Evolutionary conservation across 2,113 vertebrate species (phyloP), one percentile per base, ranked within the genome.

Genomic region (Rhinogobius similis): DNA sequence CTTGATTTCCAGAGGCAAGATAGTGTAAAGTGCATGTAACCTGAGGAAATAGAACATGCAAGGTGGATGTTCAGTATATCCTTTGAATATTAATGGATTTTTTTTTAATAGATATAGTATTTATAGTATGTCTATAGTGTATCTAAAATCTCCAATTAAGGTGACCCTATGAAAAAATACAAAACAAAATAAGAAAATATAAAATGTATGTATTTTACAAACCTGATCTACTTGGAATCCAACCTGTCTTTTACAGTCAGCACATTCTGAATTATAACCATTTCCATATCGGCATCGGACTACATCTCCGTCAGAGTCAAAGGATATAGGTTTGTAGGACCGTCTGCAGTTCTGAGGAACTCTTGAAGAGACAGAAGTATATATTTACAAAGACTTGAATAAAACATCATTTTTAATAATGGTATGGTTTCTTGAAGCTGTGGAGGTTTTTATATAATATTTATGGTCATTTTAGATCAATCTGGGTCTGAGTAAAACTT

Each of bases 331-430:
- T 10, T 75, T 84, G 72, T 90, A 88, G 43, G 85, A 65, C 5
- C 87, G 83, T 0, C 78, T 85, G 75, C 92, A 93, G 83, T 93
- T 93, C 55, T 81, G 62, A 62, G 91, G 91, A 62, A 92, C 77
- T 70, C 93, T 89, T 79, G 2, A 73, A 48, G 2, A 38, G 16
- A 75, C 7, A 75, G 6, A 3, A 50, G 1, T 21, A 10, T 50
- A 20, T 50, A 50, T 7, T 50, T 50, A 21, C 46, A n/a, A 50
- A n/a, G 2, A n/a, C n/a, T 50, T 21, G 10, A 50, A n/a, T n/a
- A n/a, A n/a, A 50, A 21, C 39, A 46, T 44, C 43, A 20, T 7
- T 46, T 44, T 41, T 11, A n/a, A n/a, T n/a, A n/a, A 41, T 41
- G 1, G 16, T 44, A 5, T 18, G 4, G 0, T 46, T 46, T 46